phyloP scores from a whole-genome alignment of 1,140 invertebrate genomes.

The Drosophila sproati region DNA sequence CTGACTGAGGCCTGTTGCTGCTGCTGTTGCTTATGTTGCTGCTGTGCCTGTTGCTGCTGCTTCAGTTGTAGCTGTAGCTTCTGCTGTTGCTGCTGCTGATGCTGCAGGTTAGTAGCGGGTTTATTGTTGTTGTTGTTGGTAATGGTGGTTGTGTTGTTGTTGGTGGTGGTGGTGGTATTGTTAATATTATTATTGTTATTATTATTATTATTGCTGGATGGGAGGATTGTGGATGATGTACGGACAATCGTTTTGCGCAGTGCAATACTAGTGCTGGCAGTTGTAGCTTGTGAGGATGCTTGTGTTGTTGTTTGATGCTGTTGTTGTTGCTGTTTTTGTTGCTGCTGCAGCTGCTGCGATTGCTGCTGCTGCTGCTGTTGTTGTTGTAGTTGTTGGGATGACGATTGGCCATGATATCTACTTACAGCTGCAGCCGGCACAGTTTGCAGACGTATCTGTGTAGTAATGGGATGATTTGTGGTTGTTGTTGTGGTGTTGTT shows the following conservation, averaged over 20 bases:
- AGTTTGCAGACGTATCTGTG: conserved; percentile 86
- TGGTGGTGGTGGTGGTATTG: conserved; percentile 60
- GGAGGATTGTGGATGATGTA: conserved; percentile 79
- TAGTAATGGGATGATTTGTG: conserved; percentile 77
- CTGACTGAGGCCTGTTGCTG: conserved; percentile 64
- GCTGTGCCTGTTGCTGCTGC: conserved; percentile 62
- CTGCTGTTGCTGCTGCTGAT: conserved; percentile 73
- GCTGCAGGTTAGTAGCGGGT: conserved; percentile 75
- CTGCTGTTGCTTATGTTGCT: conserved; percentile 55
- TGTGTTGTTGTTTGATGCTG: conserved; percentile 52
- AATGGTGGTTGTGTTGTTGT: conserved; percentile 58
- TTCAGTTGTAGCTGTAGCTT: conserved; percentile 65
- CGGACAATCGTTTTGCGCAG: conserved; percentile 86
- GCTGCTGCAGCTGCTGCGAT: conserved; percentile 35
- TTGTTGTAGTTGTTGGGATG: conserved; percentile 64
- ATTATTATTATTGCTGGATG: conserved; percentile 75
- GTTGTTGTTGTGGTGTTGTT: conserved; percentile 72
- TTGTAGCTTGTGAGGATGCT: conserved; percentile 64
- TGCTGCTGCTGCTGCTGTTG: conserved; percentile 55
- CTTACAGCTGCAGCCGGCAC: conserved; percentile 86
- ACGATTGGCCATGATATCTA: conserved; percentile 86
- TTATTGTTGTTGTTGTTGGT: conserved; percentile 78
- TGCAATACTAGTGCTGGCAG: conserved; percentile 85
- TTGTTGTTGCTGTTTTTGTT: conserved; percentile 60
- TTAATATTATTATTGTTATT: conserved; percentile 58